These are phyloP conservation scores for Holacanthus passer DNA, from an alignment of 2,113 vertebrate species.

Conservation along the genomic window DNA sequence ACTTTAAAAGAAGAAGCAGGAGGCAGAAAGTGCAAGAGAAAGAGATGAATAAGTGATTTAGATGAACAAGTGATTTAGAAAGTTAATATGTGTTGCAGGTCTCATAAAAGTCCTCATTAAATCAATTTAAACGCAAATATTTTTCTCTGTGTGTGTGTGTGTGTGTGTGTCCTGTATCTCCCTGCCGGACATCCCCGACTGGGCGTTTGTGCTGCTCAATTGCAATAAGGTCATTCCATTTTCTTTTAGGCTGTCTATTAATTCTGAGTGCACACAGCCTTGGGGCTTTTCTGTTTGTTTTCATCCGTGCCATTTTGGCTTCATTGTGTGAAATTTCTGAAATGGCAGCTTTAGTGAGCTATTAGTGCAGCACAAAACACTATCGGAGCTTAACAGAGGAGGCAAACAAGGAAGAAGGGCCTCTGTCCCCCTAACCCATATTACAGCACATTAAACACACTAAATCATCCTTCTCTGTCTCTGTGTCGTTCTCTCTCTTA, in stretches of 20 bases:
- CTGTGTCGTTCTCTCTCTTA: background rate
- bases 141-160: background rate
- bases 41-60: background rate
- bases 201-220: conserved; percentile 21
- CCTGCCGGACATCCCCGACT: background rate
- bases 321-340: conserved; percentile 46
- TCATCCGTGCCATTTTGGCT: conserved; percentile 27
- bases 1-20: background rate
- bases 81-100: background rate
- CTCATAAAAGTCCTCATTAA: conserved; percentile 1
- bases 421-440: conserved; percentile 47
- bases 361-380: conserved; percentile 44
- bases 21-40: background rate
- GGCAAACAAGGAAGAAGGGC: conserved; percentile 30
- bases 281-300: conserved; percentile 41
- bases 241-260: conserved; percentile 44
- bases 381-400: conserved; percentile 31
- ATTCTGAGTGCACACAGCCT: conserved; percentile 41
- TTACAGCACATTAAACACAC: conserved; percentile 52
- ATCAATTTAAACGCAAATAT: background rate
- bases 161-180: background rate
- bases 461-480: background rate
- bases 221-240: conserved; percentile 52
- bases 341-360: conserved; percentile 51
- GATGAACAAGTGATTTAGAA: background rate